Evolutionary conservation across 2,113 vertebrate species (phyloP), one percentile per base, ranked within the genome.

Genomic region (Bettongia penicillata): DNA sequence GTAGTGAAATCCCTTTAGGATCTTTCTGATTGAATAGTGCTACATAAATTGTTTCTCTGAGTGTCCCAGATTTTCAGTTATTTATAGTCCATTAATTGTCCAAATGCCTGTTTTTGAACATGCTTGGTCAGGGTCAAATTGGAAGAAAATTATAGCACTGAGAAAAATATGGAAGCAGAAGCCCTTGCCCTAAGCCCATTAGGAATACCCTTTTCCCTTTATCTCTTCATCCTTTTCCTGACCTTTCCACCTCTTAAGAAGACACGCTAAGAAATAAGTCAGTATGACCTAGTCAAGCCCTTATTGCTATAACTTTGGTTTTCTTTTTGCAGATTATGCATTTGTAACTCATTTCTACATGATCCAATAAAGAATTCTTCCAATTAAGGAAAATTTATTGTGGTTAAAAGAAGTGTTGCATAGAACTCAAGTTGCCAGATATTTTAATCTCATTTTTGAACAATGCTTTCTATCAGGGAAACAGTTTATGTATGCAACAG

Each of bases 291-390:
- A 84, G n/a, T 8, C 68, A 23, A 8, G n/a, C 19, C 0, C 16
- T n/a, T 84, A 84, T 84, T 84, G 37, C 6, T 43, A 84, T 84
- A 84, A 23, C 7, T 84, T 0, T 43, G 3, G 0, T 93, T 96
- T 90, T 28, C 89, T 84, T 94, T 95, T 93, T 89, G 28, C 4
- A 91, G 48, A 22, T 31, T 89, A 68, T 68, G 12, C 14, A 68
- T 37, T 93, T 95, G 93, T 52, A 95, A 22, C 1, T 89, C 92
- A 43, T 95, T 92, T 93, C 37, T 7, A 53, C 92, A 53, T 95
- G 92, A 90, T 90, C 57, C 51, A 91, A 84, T 93, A 90, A 19
- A 68, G 0, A 51, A 19, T 93, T 90, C 7, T 92, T 3, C 28
- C 92, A 43, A 94, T 48, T 26, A 90, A 55, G 22, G 48, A 53